Evolutionary conservation across 2,797 vertebrate species (phyloP).

Genomic region (Pangasius djambal): DNA sequence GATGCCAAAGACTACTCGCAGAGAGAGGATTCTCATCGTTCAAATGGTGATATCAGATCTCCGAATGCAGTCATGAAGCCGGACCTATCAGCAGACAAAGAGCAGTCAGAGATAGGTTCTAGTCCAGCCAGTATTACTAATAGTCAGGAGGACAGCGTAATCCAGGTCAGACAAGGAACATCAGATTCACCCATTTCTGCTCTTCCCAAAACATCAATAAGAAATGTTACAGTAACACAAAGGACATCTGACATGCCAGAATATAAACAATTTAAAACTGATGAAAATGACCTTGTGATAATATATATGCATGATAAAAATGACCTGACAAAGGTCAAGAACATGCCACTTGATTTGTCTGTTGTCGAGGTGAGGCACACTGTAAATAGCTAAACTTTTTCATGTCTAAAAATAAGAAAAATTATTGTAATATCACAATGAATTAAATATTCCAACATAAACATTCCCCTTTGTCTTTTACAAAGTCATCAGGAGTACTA

Average conservation of each 20-base stretch:
- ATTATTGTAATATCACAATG: neutral
- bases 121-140: conserved; percentile 1
- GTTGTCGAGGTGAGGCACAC: conserved; percentile 53
- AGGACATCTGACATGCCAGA: neutral
- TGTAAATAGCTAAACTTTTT: neutral
- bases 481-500: conserved; percentile 48
- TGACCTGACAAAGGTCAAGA: neutral
- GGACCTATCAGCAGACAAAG: conserved; percentile 1
- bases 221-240: neutral
- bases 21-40: neutral
- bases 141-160: neutral
- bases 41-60: neutral
- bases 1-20: conserved; percentile 11
- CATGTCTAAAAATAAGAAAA: neutral
- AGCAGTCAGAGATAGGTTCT: conserved; percentile 21
- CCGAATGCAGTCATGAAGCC: neutral
- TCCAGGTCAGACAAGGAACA: neutral
- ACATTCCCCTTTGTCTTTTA: conserved; percentile 13
- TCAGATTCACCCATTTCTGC: conserved; percentile 17
- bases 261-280: neutral
- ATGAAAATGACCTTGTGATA: conserved; percentile 29
- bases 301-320: conserved; percentile 36
- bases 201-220: conserved; percentile 38
- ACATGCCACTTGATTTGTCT: conserved; percentile 44
- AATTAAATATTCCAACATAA: neutral